Percentiles rank a stretch among this genome's conserved stretches.
Evolutionary conservation across 2,888 invertebrate species (phyloP).

Genomic region (Exocentrus adspersus): DNA sequence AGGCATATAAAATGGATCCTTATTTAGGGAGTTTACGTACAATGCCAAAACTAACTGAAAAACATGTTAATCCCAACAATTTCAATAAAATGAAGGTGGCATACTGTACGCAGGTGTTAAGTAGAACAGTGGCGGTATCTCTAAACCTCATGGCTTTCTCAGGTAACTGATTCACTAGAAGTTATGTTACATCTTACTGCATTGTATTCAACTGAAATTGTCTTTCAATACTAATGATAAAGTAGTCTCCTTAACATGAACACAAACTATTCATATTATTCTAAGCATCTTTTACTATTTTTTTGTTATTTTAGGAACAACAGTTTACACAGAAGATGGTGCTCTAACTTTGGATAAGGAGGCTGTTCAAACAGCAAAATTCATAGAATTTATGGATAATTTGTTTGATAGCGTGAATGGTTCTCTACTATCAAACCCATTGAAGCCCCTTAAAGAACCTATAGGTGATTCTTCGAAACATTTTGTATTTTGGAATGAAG

Average conservation of each 20-base stretch:
- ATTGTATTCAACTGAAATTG: too few relatives aligned
- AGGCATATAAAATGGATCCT: slow-evolving; percentile 27
- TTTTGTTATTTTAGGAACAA: too few relatives aligned
- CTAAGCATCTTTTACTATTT: too few relatives aligned
- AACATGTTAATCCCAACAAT: slow-evolving; percentile 32
- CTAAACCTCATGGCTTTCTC: too few relatives aligned
- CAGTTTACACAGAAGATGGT: too few relatives aligned
- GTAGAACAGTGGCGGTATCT: slow-evolving; percentile 29
- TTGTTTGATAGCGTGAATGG: slow-evolving; percentile 8
- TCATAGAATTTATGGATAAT: slow-evolving; percentile 22
- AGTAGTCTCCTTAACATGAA: too few relatives aligned
- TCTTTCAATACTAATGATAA: too few relatives aligned
- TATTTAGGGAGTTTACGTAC: slow-evolving; percentile 22
- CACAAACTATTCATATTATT: too few relatives aligned
- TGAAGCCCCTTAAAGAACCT: too few relatives aligned
- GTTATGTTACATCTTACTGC: too few relatives aligned
- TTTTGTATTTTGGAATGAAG: not conserved
- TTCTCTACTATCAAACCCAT: not conserved
- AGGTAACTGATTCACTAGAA: too few relatives aligned
- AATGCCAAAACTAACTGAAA: slow-evolving; percentile 36
- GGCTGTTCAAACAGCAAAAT: slow-evolving; percentile 28
- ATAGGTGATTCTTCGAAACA: too few relatives aligned
- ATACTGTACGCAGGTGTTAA: slow-evolving; percentile 40
- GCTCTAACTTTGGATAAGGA: slow-evolving; percentile 26
- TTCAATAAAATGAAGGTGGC: slow-evolving; percentile 37